These are phyloP conservation scores for Mormoops blainvillei DNA, from an alignment of 2,113 vertebrate genomes.

Conservation along the genomic window DNA sequence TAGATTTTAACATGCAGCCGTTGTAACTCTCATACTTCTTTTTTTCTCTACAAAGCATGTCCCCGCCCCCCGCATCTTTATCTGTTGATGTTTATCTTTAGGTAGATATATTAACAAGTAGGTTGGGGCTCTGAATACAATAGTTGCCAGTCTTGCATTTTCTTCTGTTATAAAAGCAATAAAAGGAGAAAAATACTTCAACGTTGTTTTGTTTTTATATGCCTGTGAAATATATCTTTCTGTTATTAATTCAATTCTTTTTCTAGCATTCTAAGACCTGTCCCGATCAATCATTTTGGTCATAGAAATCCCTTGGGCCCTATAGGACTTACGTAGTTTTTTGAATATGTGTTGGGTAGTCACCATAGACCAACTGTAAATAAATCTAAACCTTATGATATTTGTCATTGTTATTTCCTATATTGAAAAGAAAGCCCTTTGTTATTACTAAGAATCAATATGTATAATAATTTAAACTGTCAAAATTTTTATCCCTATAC, in stretches of 20 bases:
- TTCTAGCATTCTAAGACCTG: background rate
- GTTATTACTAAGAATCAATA: background rate
- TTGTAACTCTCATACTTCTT: background rate
- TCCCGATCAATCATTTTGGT: background rate
- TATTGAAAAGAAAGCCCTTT: background rate
- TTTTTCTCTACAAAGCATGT: background rate
- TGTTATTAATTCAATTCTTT: background rate
- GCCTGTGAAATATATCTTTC: background rate
- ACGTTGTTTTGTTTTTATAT: background rate
- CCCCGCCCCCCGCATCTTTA: background rate
- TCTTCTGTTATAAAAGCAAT: background rate
- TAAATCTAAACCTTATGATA: background rate
- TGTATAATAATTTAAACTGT: background rate
- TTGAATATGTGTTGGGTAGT: background rate
- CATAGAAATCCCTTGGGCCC: background rate
- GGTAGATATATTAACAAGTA: background rate
- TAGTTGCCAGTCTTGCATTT: background rate
- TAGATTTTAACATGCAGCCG: constrained; percentile 23
- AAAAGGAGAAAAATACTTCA: background rate
- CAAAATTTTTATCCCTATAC: background rate
- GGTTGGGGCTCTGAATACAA: background rate
- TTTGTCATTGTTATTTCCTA: background rate
- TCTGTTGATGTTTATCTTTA: background rate
- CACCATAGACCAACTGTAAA: background rate
- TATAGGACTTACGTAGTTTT: background rate